Evolutionary conservation across 2,888 invertebrate species (phyloP).

Genomic region (Girardia tigrina): DNA sequence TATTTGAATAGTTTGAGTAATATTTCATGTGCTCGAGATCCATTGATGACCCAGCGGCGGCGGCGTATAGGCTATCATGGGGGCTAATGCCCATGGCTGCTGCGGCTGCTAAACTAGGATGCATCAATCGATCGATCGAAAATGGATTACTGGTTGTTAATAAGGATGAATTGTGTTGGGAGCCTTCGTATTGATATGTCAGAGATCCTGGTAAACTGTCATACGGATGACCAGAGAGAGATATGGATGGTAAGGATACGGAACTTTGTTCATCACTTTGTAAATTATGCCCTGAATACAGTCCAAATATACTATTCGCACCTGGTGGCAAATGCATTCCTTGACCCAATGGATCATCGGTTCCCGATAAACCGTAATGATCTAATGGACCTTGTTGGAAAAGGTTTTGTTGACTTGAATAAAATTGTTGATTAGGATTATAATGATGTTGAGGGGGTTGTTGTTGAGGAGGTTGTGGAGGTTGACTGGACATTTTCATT

Average conservation of each 20-base stretch:
- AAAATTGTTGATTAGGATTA: conserved; percentile 16
- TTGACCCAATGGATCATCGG: conserved; percentile 9
- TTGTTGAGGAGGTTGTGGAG: not conserved
- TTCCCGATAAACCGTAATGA: not conserved
- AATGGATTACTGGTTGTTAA: conserved; percentile 29
- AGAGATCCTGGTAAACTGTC: not conserved
- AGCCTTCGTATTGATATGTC: conserved; percentile 8
- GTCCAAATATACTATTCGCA: not conserved
- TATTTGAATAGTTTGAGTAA: not conserved
- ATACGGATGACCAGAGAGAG: not conserved
- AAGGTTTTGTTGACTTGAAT: conserved; percentile 11
- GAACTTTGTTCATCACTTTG: not conserved
- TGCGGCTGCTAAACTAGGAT: conserved; percentile 21
- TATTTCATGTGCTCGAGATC: conserved; percentile 17
- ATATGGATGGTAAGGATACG: not conserved
- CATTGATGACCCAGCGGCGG: not conserved
- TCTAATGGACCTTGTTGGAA: not conserved
- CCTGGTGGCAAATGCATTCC: conserved; percentile 8
- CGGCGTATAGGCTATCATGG: conserved; percentile 18
- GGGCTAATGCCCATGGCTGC: conserved; percentile 28
- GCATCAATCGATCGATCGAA: conserved; percentile 33
- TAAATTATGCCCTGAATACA: not conserved
- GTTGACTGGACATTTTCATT: not conserved
- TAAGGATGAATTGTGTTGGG: conserved; percentile 29
- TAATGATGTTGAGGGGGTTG: not conserved